phyloP scores from a whole-genome alignment of 2,888 invertebrate species.

The Philaethria dido region DNA sequence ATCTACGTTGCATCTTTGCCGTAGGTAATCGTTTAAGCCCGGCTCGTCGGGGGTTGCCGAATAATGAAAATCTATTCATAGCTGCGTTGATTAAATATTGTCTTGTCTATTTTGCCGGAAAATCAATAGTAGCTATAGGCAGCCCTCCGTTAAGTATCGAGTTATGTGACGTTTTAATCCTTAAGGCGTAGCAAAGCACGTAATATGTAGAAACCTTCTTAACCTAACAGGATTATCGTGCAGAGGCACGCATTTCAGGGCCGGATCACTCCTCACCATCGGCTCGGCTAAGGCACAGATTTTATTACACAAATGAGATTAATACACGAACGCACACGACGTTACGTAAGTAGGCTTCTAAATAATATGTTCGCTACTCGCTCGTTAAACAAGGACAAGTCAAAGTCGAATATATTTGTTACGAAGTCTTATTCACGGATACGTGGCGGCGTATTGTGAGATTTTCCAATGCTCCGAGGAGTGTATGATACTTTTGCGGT shows the following conservation, averaged over 20 bases:
- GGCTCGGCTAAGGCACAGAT: slow-evolving; percentile 79
- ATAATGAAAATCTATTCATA: slow-evolving; percentile 73
- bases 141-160: slow-evolving; percentile 63
- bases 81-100: slow-evolving; percentile 46
- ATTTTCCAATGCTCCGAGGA: slow-evolving; percentile 41
- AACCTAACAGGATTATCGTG: slow-evolving; percentile 89
- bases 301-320: slow-evolving; percentile 84
- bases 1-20: slow-evolving; percentile 82
- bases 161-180: slow-evolving; percentile 84
- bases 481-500: slow-evolving; percentile 48
- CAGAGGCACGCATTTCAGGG: slow-evolving; percentile 85
- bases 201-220: slow-evolving; percentile 89
- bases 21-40: slow-evolving; percentile 76
- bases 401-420: slow-evolving; percentile 50
- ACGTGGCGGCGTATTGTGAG: slow-evolving; percentile 44
- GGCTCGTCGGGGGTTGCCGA: slow-evolving; percentile 55
- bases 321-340: slow-evolving; percentile 67
- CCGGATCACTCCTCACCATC: slow-evolving; percentile 79
- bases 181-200: slow-evolving; percentile 87
- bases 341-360: slow-evolving; percentile 52
- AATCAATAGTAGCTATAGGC: slow-evolving; percentile 49
- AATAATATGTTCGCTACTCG: slow-evolving; percentile 43
- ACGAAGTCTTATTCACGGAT: slow-evolving; percentile 40
- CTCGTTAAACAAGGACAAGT: slow-evolving; percentile 46
- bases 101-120: slow-evolving; percentile 42